A percentile compares a stretch with the other conserved stretches of the same genome.
Conservation (phyloP, 2,113 vertebrate genomes). For the Semicossyphus pulcher region DNA sequence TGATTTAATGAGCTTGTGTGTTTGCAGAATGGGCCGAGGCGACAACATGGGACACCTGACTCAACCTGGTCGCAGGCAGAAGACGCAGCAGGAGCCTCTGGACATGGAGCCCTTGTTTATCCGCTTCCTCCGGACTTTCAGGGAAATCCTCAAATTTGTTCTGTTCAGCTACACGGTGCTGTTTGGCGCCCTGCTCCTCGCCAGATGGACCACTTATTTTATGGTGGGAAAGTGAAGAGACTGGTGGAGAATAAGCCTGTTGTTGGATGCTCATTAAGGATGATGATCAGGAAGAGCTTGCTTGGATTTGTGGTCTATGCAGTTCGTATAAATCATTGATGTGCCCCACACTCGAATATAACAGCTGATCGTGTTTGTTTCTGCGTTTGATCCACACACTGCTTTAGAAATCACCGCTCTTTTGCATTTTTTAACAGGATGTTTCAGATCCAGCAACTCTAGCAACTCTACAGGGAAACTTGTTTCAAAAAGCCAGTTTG, state of each 20-base stretch:
- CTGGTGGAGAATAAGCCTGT: not conserved
- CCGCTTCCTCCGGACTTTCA: slow-evolving; percentile 91
- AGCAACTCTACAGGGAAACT: not conserved
- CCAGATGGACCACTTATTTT: slow-evolving; percentile 96
- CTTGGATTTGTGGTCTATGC: slow-evolving; percentile 27
- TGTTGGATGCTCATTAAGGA: slow-evolving; percentile 23
- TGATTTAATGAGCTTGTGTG: slow-evolving; percentile 16
- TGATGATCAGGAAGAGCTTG: slow-evolving; percentile 16
- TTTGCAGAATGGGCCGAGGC: slow-evolving; percentile 72
- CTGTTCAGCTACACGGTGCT: slow-evolving; percentile 96
- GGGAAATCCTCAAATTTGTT: slow-evolving; percentile 93
- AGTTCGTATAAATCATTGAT: slow-evolving; percentile 36
- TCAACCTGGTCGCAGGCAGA: slow-evolving; percentile 41
- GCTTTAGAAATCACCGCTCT: slow-evolving; percentile 2
- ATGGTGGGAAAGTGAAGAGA: slow-evolving; percentile 87
- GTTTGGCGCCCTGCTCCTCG: slow-evolving; percentile 91
- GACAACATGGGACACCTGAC: slow-evolving; percentile 61
- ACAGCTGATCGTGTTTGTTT: slow-evolving; percentile 2
- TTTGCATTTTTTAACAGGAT: not conserved
- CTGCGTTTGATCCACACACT: slow-evolving; percentile 13
- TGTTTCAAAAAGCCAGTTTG: slow-evolving; percentile 6
- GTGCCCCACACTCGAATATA: not conserved
- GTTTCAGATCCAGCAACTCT: too few relatives aligned
- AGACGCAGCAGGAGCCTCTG: slow-evolving; percentile 47
- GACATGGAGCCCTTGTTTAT: slow-evolving; percentile 85